Evolutionary conservation across 64 coral and sea anemone species (phyloP).

Genomic region (Anthopleura sola): DNA sequence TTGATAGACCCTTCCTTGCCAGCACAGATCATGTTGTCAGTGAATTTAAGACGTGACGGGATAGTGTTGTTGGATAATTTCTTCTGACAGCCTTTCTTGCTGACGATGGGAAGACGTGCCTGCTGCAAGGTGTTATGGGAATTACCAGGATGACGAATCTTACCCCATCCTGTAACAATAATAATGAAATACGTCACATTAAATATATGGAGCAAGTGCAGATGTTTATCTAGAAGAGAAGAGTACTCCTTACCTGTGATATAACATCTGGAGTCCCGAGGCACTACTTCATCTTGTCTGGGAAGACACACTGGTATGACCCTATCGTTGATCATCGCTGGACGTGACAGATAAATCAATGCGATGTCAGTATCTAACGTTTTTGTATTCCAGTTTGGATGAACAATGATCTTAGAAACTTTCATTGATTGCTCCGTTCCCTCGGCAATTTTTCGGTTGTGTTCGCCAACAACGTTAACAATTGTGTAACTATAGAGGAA

Average conservation of each 20-base stretch:
- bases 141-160: slow-evolving; percentile 61
- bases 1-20: slow-evolving; percentile 40
- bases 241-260: slow-evolving; percentile 33
- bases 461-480: slow-evolving; percentile 36
- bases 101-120: slow-evolving; percentile 44
- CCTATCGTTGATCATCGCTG: slow-evolving; percentile 4
- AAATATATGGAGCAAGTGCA: neutral
- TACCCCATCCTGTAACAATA: slow-evolving; percentile 60
- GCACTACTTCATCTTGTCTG: neutral
- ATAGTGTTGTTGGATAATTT: neutral
- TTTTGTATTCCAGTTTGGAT: slow-evolving; percentile 13
- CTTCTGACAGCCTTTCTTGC: slow-evolving; percentile 35
- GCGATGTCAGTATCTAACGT: slow-evolving; percentile 26
- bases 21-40: slow-evolving; percentile 67
- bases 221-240: too few species aligned
- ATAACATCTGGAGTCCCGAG: slow-evolving; percentile 10
- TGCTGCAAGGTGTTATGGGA: slow-evolving; percentile 63
- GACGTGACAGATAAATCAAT: slow-evolving; percentile 12
- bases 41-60: slow-evolving; percentile 22
- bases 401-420: neutral
- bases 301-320: slow-evolving; percentile 50
- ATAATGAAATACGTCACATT: neutral
- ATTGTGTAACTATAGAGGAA: slow-evolving; percentile 8
- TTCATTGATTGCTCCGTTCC: slow-evolving; percentile 18
- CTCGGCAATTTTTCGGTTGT: slow-evolving; percentile 12